Evolutionary conservation across 2,888 invertebrate species (phyloP).

Genomic region (Andrena fulva): DNA sequence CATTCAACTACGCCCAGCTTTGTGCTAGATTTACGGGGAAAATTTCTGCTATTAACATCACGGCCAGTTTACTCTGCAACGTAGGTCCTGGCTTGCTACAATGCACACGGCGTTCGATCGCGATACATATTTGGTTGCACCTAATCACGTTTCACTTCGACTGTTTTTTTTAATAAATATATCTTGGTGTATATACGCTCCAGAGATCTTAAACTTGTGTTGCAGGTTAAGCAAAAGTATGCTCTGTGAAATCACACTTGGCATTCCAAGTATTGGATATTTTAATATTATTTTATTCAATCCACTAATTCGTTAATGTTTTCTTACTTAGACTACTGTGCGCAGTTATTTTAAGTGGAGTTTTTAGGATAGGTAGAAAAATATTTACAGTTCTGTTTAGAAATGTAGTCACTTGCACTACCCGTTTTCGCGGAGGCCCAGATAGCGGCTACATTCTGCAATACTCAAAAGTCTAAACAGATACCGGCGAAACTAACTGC

Average conservation of each 20-base stretch:
- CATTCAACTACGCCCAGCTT: slow-evolving; percentile 51
- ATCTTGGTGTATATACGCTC: neutral
- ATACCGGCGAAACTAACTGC: too few relatives aligned
- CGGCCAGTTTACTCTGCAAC: slow-evolving; percentile 5
- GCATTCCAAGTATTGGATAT: too few relatives aligned
- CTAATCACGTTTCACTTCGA: neutral
- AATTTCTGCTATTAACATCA: slow-evolving; percentile 46
- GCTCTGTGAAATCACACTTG: too few relatives aligned
- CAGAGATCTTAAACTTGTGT: neutral
- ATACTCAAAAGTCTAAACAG: neutral
- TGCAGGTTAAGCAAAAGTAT: too few relatives aligned
- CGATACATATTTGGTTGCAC: neutral
- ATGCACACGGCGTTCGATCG: neutral
- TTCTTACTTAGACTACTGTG: too few relatives aligned
- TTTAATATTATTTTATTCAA: too few relatives aligned
- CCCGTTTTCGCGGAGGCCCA: neutral
- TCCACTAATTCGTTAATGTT: too few relatives aligned
- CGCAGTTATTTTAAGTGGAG: too few relatives aligned
- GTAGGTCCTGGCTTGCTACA: neutral
- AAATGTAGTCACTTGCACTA: too few relatives aligned
- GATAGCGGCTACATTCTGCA: neutral
- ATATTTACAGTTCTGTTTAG: too few relatives aligned
- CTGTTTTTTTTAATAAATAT: neutral
- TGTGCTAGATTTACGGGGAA: slow-evolving; percentile 51
- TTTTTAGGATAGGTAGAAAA: too few relatives aligned